Evolutionary conservation across 2,113 vertebrate genomes (phyloP).

Genomic region (Elaphurus davidianus): DNA sequence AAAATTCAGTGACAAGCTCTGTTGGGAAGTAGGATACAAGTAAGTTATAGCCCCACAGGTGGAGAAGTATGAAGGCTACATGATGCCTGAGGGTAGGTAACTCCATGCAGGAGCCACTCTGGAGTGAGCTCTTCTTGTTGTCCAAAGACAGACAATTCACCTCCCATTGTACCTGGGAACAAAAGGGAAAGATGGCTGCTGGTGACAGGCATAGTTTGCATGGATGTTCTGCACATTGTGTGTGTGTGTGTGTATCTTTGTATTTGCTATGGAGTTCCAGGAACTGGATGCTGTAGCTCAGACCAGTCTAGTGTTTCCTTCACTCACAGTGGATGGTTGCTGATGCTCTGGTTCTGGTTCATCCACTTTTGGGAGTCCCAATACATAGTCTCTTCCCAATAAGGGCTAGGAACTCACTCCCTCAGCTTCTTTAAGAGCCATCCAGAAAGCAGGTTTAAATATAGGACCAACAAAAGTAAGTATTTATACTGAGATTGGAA

Average conservation of each 20-base stretch:
- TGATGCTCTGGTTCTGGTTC: background rate
- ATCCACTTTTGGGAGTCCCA: background rate
- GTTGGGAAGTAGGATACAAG: background rate
- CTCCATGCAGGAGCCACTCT: background rate
- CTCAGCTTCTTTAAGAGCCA: background rate
- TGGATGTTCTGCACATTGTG: background rate
- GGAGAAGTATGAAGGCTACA: background rate
- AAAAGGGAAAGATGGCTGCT: background rate
- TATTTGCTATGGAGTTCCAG: background rate
- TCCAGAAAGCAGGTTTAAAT: background rate
- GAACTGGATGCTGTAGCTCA: background rate
- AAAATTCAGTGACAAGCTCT: background rate
- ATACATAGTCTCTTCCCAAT: background rate
- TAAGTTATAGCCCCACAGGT: background rate
- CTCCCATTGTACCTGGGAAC: background rate
- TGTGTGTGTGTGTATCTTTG: background rate
- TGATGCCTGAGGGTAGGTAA: background rate
- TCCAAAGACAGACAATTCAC: background rate
- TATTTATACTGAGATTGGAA: too few relatives aligned
- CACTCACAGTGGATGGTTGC: background rate
- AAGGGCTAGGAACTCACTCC: too few relatives aligned
- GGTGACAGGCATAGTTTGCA: background rate
- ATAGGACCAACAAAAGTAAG: background rate
- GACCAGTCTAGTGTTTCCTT: background rate
- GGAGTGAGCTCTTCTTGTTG: background rate